Evolutionary conservation across 2,797 vertebrate genomes (phyloP).

Genomic region (Xenentodon cancila): DNA sequence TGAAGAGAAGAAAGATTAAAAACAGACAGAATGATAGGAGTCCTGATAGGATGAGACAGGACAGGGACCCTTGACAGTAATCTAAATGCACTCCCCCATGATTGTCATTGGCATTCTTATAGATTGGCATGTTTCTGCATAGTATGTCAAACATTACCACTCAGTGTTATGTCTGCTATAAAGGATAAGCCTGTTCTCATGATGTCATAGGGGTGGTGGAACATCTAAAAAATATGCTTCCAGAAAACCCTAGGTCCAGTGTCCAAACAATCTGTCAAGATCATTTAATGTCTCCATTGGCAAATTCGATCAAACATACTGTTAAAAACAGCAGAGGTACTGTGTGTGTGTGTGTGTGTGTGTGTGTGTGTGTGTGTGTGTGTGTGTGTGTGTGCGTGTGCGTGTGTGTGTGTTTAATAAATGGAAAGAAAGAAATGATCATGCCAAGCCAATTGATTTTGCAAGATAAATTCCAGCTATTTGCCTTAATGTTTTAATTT

Average conservation of each 20-base stretch:
- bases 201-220: conserved; percentile 64
- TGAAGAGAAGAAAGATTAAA: conserved; percentile 77
- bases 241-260: conserved; percentile 59
- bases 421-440: conserved; percentile 63
- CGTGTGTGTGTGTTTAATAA: neutral
- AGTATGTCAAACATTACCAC: conserved; percentile 71
- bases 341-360: conserved; percentile 7
- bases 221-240: conserved; percentile 65
- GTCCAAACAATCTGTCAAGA: conserved; percentile 77
- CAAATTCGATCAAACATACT: conserved; percentile 75
- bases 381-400: conserved; percentile 17
- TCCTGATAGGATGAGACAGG: conserved; percentile 70
- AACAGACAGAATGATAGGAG: conserved; percentile 69
- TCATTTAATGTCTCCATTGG: conserved; percentile 74
- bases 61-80: conserved; percentile 72
- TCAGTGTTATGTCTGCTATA: conserved; percentile 63
- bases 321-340: conserved; percentile 29
- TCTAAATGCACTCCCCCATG: conserved; percentile 79
- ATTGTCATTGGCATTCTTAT: conserved; percentile 80
- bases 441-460: conserved; percentile 69
- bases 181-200: conserved; percentile 73
- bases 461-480: conserved; percentile 62
- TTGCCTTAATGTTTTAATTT: conserved; percentile 57
- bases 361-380: conserved; percentile 14
- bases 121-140: conserved; percentile 71